Evolutionary conservation across 2,797 vertebrate species (phyloP).

Genomic region (Coluber constrictor): DNA sequence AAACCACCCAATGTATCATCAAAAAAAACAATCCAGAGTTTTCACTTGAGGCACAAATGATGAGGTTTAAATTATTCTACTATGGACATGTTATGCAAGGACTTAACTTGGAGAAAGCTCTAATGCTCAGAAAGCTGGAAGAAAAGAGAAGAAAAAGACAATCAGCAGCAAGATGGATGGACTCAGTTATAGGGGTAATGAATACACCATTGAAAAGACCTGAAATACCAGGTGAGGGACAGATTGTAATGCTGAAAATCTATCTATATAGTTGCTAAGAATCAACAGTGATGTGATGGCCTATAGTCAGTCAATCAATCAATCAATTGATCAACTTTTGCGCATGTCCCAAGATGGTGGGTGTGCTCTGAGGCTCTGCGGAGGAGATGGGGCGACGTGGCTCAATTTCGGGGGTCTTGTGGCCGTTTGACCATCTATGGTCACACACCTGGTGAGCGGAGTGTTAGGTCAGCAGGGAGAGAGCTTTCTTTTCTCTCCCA

Average conservation of each 20-base stretch:
- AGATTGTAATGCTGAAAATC: neutral
- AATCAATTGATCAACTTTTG: neutral
- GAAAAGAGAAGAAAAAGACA: neutral
- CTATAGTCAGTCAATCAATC: neutral
- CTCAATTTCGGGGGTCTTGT: too few relatives aligned
- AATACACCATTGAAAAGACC: neutral
- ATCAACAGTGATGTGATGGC: neutral
- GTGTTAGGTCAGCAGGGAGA: too few relatives aligned
- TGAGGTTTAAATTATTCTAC: neutral
- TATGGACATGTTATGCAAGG: neutral
- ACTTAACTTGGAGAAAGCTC: neutral
- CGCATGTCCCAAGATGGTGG: too few relatives aligned
- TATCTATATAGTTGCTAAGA: neutral
- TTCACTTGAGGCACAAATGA: too few relatives aligned
- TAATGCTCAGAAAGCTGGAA: neutral
- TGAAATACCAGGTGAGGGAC: neutral
- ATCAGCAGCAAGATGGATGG: neutral
- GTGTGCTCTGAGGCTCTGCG: too few relatives aligned
- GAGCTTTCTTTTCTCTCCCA: too few relatives aligned
- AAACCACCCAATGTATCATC: neutral
- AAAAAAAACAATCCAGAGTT: neutral
- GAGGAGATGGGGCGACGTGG: too few relatives aligned
- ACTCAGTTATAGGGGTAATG: neutral
- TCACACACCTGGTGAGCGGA: too few relatives aligned
- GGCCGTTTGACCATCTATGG: too few relatives aligned